Evolutionary conservation across 2,797 vertebrate genomes (phyloP), one percentile per base, ranked within the genome.

Genomic region (Podarcis siculus): DNA sequence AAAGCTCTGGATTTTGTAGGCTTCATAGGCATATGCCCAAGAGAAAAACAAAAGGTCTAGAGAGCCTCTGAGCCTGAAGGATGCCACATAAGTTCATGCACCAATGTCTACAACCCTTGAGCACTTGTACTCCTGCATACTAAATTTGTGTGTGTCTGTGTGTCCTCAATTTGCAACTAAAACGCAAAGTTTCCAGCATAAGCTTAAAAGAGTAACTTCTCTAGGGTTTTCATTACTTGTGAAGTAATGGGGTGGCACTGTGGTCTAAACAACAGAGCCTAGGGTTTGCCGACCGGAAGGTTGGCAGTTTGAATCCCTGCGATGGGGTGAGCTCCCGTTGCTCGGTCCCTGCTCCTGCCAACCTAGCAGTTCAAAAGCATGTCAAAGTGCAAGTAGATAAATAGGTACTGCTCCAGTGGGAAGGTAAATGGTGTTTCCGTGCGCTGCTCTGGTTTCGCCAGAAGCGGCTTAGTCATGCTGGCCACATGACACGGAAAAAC

Each of bases 21-120:
- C 17, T 88, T 85, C 13, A 35, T 89, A 88, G 0, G 0, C 78
- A 86, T 73, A 89, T 84, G 15, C 35, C 35, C 83, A 92, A 55
- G 73, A n/a, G 12, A 72, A 91, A 91, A 91, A 93, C 78, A 93
- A 89, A 91, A 90, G n/a, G 89, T 72, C 1, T 0, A 67, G 79
- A 86, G 88, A 91, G 1, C 7, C 79, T 39, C 79, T 79, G 1
- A 0, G 2, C 2, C 49, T 72, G 71, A 61, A 87, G 80, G 83
- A 72, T 8, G 8, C 58, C 61, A 73, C 39, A 0, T 77, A 87
- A 91, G 30, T 12, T 35, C 1, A 1, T 5, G 0, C 27, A 4
- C 8, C 55, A 32, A 69, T 67, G 0, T 66, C 37, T 55, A 67
- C 1, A 58, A 75, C 45, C 2, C 39, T 66, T 30, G 86, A 69